Evolutionary conservation across 2,888 invertebrate genomes (phyloP).

Genomic region (Pomacea canaliculata): DNA sequence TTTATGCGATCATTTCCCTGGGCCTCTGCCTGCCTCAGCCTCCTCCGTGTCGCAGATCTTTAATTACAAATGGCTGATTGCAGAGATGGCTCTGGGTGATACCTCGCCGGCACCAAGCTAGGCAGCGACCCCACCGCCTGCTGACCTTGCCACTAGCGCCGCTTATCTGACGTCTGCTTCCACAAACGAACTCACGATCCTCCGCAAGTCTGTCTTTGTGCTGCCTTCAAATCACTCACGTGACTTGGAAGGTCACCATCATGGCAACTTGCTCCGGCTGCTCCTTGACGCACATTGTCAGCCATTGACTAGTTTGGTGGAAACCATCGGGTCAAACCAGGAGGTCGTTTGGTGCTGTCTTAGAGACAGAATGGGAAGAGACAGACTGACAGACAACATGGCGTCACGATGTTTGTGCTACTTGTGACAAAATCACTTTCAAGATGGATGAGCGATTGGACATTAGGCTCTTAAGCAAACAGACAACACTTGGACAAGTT

Average conservation of each 20-base stretch:
- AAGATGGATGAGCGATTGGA: no score
- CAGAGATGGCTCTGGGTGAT: constrained; percentile 33
- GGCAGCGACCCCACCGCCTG: constrained; percentile 9
- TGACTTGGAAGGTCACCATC: no score
- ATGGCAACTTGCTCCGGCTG: no score
- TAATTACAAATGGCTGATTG: constrained; percentile 38
- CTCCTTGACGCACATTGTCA: neutral
- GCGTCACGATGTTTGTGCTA: no score
- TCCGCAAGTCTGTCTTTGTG: neutral
- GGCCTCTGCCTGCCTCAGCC: neutral
- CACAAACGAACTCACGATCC: neutral
- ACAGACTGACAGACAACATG: no score
- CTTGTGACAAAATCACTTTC: no score
- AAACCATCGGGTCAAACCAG: no score
- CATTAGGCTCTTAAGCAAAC: no score
- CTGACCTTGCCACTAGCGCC: constrained; percentile 10
- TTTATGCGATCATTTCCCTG: constrained; percentile 16
- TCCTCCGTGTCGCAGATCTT: constrained; percentile 22
- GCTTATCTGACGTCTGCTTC: neutral
- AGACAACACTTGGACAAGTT: no score
- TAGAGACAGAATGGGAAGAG: no score
- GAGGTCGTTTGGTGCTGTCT: no score
- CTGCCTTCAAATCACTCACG: neutral
- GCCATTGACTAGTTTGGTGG: neutral
- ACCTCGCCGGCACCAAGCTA: constrained; percentile 7